Evolutionary conservation across 2,888 invertebrate species (phyloP), one percentile per base, ranked within the genome.

Genomic region (Neelides folsomi): DNA sequence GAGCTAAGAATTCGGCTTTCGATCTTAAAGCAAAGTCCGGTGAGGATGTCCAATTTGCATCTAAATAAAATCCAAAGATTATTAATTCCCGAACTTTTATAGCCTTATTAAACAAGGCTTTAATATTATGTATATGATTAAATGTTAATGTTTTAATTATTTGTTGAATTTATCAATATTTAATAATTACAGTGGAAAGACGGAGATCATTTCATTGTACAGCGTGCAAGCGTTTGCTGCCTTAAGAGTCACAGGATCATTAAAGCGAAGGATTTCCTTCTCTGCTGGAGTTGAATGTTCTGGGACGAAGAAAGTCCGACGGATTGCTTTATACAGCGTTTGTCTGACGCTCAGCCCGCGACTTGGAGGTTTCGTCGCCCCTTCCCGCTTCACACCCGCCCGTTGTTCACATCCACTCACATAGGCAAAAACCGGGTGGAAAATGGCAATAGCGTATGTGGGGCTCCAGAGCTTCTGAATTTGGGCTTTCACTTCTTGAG

Each of bases 391-490:
- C 37, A 4, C n/a, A 42, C 34, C 16, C 44, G 19, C 15, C 36
- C 42, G 35, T 48, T 48, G 10, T 39, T 52, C 10, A 20, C 37
- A 44, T 44, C 27, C 27, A 7, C 27, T n/a, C 16, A 52, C 56
- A 46, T 51, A 58, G 34, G 54, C 56, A 38, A 54, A 59, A 16
- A 63, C 36, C 5, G 60, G 57, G 35, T 53, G 48, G 47, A 63
- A 63, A 12, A 59, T 55, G 4, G 60, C 58, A 20, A 55, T 55
- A 39, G 59, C 58, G 47, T 60, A 63, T 2, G 66, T 67, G 27
- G 67, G 70, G 57, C 72, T 80, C 86, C 87, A 88, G 6, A 88
- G 70, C 50, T 80, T 71, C 10, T 81, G 78, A 37, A 89, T 69
- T 68, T 88, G 87, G 6, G 70, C 68, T 47, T 72, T 71, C 1